These are phyloP conservation scores for Cichladusa arquata DNA, from an alignment of 2,113 vertebrate species.

Conservation along the genomic window DNA sequence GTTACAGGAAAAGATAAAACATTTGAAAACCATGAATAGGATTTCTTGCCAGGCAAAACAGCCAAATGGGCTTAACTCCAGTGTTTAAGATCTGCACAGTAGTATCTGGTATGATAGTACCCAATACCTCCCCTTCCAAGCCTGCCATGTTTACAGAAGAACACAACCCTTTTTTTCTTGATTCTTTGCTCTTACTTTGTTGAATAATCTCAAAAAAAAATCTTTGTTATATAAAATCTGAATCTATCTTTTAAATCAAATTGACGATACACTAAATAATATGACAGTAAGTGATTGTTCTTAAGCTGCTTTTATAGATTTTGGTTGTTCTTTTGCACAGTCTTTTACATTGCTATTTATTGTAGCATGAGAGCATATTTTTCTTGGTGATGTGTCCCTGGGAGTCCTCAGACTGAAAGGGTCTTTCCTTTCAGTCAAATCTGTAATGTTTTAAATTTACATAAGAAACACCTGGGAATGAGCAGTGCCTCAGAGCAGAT, in stretches of 20 bases:
- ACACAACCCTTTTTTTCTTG: not conserved
- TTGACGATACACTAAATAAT: not conserved
- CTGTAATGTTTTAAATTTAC: not conserved
- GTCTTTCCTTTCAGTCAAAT: slow-evolving; percentile 34
- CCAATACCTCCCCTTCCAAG: not conserved
- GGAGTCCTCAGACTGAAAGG: not conserved
- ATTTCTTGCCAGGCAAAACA: not conserved
- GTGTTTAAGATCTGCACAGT: not conserved
- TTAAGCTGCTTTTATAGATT: not conserved
- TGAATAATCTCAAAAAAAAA: not conserved
- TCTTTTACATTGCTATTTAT: slow-evolving; percentile 10
- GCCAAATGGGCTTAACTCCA: not conserved
- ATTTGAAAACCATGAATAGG: not conserved
- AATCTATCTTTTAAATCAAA: not conserved
- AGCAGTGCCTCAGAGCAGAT: slow-evolving; percentile 10
- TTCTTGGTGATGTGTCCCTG: not conserved
- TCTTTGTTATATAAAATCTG: not conserved
- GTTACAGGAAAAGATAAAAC: not conserved
- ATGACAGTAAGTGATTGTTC: not conserved
- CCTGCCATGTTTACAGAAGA: not conserved
- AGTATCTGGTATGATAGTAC: not conserved
- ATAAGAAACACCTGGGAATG: not conserved
- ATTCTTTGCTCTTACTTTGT: not conserved
- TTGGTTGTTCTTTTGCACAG: not conserved
- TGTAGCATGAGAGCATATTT: slow-evolving; percentile 29